Conservation (phyloP, 2,797 vertebrate genomes). For the Coranthus polyacanthus region DNA sequence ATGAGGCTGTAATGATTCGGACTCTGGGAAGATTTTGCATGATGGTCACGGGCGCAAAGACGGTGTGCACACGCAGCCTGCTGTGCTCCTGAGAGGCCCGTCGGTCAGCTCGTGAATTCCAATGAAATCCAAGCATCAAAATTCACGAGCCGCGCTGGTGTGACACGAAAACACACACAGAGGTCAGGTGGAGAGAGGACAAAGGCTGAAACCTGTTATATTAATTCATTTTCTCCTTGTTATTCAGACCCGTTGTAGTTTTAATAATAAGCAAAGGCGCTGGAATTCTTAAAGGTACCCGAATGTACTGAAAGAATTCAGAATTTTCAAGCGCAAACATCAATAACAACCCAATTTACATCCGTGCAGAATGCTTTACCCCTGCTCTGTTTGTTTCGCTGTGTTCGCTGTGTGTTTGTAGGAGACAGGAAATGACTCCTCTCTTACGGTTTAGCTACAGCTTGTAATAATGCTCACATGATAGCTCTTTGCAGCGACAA, state of each 20-base stretch:
- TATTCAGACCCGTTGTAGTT: not conserved
- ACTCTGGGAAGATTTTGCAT: constrained; percentile 38
- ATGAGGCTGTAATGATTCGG: constrained; percentile 39
- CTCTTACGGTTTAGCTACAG: constrained; percentile 47
- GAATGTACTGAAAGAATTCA: not conserved
- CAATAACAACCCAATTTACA: constrained; percentile 10
- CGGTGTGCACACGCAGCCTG: constrained; percentile 1
- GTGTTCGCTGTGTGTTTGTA: constrained; percentile 40
- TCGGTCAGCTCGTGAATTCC: constrained; percentile 54
- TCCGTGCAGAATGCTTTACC: too few relatives aligned
- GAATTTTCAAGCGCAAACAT: constrained; percentile 1
- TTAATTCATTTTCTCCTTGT: constrained; percentile 26
- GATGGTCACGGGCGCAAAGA: constrained; percentile 48
- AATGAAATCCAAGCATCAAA: constrained; percentile 50
- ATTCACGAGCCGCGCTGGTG: constrained; percentile 41
- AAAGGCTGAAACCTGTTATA: constrained; percentile 1
- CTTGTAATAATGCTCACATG: constrained; percentile 34
- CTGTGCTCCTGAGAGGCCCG: constrained; percentile 34
- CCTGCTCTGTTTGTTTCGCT: too few relatives aligned
- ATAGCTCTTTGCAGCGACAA: constrained; percentile 40
- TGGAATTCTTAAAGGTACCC: too few relatives aligned
- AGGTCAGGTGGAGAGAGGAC: constrained; percentile 18
- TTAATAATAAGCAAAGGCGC: constrained; percentile 23
- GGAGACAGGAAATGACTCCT: constrained; percentile 29
- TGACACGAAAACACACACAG: constrained; percentile 25